Evolutionary conservation across 2,113 vertebrate genomes (phyloP).

Genomic region (Grallaria varia): DNA sequence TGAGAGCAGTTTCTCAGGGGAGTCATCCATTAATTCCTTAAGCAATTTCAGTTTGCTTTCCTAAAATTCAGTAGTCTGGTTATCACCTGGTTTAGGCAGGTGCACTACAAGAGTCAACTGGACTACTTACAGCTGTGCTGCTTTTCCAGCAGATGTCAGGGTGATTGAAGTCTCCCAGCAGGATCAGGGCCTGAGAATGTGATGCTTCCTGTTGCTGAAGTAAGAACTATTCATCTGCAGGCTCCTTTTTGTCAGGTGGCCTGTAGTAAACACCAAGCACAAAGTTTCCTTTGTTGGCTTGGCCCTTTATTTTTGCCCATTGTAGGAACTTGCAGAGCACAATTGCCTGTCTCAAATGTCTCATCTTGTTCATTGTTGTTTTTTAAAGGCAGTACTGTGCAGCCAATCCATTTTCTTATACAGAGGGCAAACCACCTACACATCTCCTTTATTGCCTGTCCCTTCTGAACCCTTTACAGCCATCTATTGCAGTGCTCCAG

Average conservation of each 20-base stretch:
- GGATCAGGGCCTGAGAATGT: not conserved
- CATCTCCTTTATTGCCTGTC: not conserved
- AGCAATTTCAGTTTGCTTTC: not conserved
- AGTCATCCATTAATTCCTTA: not conserved
- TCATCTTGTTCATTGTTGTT: accelerated
- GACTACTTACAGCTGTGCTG: not conserved
- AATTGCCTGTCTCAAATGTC: not conserved
- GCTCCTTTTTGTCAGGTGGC: not conserved
- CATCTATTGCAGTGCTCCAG: accelerated
- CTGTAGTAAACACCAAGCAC: not conserved
- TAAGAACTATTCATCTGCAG: not conserved
- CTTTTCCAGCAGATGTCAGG: not conserved
- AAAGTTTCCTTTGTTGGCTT: not conserved
- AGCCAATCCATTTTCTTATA: not conserved
- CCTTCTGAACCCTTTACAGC: not conserved
- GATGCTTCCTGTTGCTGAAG: not conserved
- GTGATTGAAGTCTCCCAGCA: not conserved
- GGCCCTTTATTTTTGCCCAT: not conserved
- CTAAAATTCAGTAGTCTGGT: not conserved
- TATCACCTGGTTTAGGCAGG: not conserved
- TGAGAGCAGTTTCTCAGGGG: not conserved
- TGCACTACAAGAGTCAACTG: not conserved
- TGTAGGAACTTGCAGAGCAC: not conserved
- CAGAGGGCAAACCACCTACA: accelerated
- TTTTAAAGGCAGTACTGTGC: not conserved